Conservation (phyloP, 2,113 vertebrate species). For the Hymenochirus boettgeri region DNA sequence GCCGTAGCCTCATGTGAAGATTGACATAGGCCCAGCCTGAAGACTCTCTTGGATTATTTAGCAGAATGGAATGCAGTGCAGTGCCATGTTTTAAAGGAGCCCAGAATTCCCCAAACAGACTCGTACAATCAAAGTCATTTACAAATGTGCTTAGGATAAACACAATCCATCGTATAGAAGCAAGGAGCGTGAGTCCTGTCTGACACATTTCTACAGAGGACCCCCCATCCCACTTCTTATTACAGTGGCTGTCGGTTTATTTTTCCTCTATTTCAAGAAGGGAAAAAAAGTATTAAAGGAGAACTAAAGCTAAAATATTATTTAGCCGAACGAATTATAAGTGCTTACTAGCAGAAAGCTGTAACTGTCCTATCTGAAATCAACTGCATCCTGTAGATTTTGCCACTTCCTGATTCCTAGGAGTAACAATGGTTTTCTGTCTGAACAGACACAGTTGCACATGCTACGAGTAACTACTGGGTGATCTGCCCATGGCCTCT, state of each 20-base stretch:
- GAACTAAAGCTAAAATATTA: too few species aligned
- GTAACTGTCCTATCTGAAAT: too few species aligned
- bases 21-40: neutral
- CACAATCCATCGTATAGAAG: conserved; percentile 57
- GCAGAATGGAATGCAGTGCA: conserved; percentile 57
- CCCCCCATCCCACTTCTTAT: conserved; percentile 44
- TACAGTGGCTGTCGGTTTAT: conserved; percentile 13
- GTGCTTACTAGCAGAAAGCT: too few species aligned
- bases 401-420: too few species aligned
- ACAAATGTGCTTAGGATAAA: conserved; percentile 58
- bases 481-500: too few species aligned
- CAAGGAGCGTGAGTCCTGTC: conserved; percentile 61
- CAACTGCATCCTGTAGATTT: too few species aligned
- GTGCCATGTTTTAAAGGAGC: conserved; percentile 51
- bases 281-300: too few species aligned
- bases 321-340: too few species aligned
- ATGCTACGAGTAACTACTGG: too few species aligned
- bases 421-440: too few species aligned
- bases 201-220: conserved; percentile 58
- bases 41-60: conserved; percentile 53
- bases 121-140: conserved; percentile 55
- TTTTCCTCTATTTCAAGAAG: neutral
- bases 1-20: neutral
- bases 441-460: too few species aligned
- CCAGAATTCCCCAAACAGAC: conserved; percentile 58